Percentiles rank a stretch among this genome's conserved stretches.
Conservation (phyloP, 2,797 vertebrate species). For the Limosa lapponica region DNA sequence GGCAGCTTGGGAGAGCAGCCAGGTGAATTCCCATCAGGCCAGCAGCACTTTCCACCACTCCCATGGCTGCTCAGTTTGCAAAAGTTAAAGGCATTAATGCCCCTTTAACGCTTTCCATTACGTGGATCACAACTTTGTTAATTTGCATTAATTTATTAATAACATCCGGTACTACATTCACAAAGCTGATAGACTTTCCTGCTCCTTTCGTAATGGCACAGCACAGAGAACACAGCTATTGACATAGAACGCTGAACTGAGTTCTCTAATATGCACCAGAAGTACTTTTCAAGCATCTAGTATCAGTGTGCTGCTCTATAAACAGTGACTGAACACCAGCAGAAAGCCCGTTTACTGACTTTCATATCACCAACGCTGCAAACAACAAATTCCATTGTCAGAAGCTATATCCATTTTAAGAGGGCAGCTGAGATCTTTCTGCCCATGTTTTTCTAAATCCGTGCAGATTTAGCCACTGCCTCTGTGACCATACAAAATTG, state of each 20-base stretch:
- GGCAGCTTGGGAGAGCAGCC: neutral
- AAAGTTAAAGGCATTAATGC: neutral
- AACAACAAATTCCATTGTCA: neutral
- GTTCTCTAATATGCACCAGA: neutral
- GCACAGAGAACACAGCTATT: neutral
- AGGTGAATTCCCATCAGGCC: slow-evolving; percentile 21
- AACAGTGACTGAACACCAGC: neutral
- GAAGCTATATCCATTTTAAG: neutral
- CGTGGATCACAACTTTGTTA: neutral
- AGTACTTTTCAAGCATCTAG: neutral
- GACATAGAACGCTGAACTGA: fast-evolving
- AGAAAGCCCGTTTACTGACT: neutral
- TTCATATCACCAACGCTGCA: neutral
- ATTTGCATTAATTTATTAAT: slow-evolving; percentile 13
- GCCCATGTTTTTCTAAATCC: neutral
- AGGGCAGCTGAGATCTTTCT: neutral
- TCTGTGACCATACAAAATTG: neutral
- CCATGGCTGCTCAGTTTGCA: neutral
- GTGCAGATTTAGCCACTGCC: neutral
- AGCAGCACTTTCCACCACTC: neutral
- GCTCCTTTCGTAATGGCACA: neutral
- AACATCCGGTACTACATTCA: neutral
- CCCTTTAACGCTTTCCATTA: neutral
- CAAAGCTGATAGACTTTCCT: neutral
- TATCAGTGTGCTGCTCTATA: neutral